Conservation (phyloP, 2,113 vertebrate genomes). For the Abramis brama region DNA sequence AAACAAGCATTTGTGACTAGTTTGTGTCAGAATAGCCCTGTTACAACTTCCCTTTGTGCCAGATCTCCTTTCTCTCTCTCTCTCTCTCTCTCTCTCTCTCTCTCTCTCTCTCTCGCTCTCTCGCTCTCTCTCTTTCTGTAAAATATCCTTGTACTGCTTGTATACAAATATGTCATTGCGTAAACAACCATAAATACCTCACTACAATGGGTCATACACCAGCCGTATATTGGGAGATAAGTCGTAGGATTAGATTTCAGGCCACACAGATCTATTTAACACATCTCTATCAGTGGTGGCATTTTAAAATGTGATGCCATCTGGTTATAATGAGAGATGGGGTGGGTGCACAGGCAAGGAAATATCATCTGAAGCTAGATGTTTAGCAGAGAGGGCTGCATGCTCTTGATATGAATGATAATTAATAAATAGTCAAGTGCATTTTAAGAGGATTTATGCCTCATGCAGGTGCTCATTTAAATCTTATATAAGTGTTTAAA, state of each 20-base stretch:
- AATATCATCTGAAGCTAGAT: background rate
- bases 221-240: constrained; percentile 33
- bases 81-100: background rate
- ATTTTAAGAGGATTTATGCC: constrained; percentile 40
- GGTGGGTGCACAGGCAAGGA: constrained; percentile 2
- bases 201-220: constrained; percentile 20
- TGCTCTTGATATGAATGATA: constrained; percentile 33
- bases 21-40: background rate
- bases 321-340: constrained; percentile 19
- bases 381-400: background rate
- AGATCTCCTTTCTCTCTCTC: no score
- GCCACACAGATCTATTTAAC: constrained; percentile 20
- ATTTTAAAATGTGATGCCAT: constrained; percentile 36
- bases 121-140: constrained; percentile 1
- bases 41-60: background rate
- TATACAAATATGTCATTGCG: background rate
- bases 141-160: constrained; percentile 22
- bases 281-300: constrained; percentile 28
- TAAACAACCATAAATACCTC: constrained; percentile 23
- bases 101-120: no score
- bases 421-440: constrained; percentile 35
- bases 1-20: background rate
- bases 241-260: constrained; percentile 24
- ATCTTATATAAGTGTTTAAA: constrained; percentile 28
- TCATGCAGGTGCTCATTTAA: constrained; percentile 45